Percentiles rank a stretch among this genome's conserved stretches.
phyloP scores from a whole-genome alignment of 37 sponge, comb jelly and placozoan genomes.

The Beroe ovata region DNA sequence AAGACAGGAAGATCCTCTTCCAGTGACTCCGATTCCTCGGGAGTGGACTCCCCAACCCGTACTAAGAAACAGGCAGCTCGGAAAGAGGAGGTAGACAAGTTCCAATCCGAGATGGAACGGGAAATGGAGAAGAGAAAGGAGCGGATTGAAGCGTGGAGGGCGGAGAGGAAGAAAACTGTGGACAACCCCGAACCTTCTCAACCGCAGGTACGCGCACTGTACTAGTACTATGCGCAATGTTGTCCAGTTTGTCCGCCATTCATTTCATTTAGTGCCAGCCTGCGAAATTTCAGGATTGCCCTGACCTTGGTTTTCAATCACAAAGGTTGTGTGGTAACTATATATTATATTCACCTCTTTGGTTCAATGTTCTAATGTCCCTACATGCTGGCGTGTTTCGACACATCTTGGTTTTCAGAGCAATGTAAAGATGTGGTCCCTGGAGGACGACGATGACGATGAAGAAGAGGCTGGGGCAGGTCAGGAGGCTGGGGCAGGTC shows the following conservation, averaged over 20 bases:
- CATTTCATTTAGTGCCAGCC: too few species aligned
- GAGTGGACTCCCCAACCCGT: slow-evolving; percentile 1
- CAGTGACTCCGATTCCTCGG: not conserved
- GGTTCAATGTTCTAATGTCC: too few species aligned
- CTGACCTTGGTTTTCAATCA: too few species aligned
- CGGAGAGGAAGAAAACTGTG: slow-evolving; percentile 71
- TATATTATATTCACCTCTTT: too few species aligned
- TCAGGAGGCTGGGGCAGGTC: too few species aligned
- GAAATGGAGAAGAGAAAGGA: slow-evolving; percentile 90
- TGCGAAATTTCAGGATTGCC: too few species aligned
- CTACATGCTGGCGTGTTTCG: too few species aligned
- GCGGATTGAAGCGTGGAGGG: slow-evolving; percentile 90
- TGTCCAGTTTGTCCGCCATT: too few species aligned
- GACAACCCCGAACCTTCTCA: not conserved
- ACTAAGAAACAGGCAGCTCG: slow-evolving; percentile 18
- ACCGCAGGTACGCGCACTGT: not conserved
- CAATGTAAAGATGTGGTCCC: slow-evolving; percentile 75
- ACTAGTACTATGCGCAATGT: too few species aligned
- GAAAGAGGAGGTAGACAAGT: slow-evolving; percentile 56
- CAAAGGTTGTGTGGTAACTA: too few species aligned
- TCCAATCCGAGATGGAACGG: slow-evolving; percentile 82
- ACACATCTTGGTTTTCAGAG: too few species aligned
- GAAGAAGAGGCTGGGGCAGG: slow-evolving; percentile 71
- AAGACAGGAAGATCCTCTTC: not conserved
- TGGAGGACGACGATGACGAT: slow-evolving; percentile 90